phyloP scores from a whole-genome alignment of 2,113 vertebrate species.

The Pomatostomus ruficeps region DNA sequence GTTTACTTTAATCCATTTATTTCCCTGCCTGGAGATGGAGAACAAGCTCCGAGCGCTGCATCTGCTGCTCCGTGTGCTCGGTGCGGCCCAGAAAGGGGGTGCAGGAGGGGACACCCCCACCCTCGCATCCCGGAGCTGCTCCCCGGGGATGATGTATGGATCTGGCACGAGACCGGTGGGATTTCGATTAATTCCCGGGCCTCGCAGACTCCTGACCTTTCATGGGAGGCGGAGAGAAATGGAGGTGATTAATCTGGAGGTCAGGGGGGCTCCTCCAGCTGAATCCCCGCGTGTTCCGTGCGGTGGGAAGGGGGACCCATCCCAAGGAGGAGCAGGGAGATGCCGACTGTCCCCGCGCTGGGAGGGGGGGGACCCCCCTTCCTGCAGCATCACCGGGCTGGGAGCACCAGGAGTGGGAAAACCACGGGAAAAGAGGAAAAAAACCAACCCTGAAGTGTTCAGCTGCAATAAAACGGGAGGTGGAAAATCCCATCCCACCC shows the following conservation, averaged over 20 bases:
- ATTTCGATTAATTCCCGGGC: slow-evolving; percentile 20
- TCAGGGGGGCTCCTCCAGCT: not conserved
- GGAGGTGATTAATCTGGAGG: slow-evolving; percentile 36
- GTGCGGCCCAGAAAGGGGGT: not conserved
- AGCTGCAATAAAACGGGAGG: not conserved
- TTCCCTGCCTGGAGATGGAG: slow-evolving; percentile 23
- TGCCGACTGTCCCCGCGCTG: fast-evolving
- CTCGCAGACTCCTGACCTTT: slow-evolving; percentile 43
- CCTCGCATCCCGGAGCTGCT: not conserved
- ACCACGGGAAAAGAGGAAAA: not conserved
- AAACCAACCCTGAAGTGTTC: not conserved
- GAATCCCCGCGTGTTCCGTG: fast-evolving
- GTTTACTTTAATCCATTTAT: slow-evolving; percentile 40
- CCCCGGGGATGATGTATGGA: slow-evolving; percentile 25
- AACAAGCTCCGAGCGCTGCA: not conserved
- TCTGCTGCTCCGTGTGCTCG: not conserved
- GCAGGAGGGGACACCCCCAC: not conserved
- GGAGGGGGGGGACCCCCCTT: not conserved
- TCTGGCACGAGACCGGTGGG: not conserved
- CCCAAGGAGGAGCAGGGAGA: not conserved
- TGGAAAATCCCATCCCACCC: not conserved
- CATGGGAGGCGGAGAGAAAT: not conserved
- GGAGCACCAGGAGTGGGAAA: not conserved
- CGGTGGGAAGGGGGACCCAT: not conserved
- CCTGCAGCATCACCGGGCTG: not conserved